Evolutionary conservation across 2,888 invertebrate genomes (phyloP).

Genomic region (Euplexia lucipara): DNA sequence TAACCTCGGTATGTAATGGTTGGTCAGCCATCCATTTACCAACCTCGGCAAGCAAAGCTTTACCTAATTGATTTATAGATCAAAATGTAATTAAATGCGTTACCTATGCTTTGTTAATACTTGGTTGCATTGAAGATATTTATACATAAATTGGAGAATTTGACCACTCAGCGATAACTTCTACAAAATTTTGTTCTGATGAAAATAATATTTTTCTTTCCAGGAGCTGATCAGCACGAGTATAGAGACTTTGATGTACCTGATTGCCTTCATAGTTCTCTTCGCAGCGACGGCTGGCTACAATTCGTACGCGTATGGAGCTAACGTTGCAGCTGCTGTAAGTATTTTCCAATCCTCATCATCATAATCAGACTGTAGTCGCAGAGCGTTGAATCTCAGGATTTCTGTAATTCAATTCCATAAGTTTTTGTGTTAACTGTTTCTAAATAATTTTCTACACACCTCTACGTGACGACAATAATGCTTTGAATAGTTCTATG

Average conservation of each 20-base stretch:
- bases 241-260: conserved; percentile 93
- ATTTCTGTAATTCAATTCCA: no score
- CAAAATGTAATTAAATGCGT: no score
- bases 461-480: not conserved
- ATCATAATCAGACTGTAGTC: not conserved
- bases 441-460: not conserved
- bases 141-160: no score
- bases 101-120: no score
- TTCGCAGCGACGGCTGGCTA: conserved; percentile 91
- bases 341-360: conserved; percentile 75
- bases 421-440: not conserved
- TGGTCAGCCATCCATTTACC: no score
- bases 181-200: conserved; percentile 5
- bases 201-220: conserved; percentile 68
- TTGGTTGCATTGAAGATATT: no score
- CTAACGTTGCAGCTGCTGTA: conserved; percentile 95
- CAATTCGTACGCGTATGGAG: conserved; percentile 79
- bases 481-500: not conserved
- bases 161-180: no score
- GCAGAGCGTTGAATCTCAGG: no score
- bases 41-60: no score
- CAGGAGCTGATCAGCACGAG: conserved; percentile 96
- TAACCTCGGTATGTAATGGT: no score
- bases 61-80: no score
- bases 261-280: conserved; percentile 95